Evolutionary conservation across 2,797 vertebrate genomes (phyloP), one percentile per base, ranked within the genome.

Genomic region (Trematomus bernacchii): DNA sequence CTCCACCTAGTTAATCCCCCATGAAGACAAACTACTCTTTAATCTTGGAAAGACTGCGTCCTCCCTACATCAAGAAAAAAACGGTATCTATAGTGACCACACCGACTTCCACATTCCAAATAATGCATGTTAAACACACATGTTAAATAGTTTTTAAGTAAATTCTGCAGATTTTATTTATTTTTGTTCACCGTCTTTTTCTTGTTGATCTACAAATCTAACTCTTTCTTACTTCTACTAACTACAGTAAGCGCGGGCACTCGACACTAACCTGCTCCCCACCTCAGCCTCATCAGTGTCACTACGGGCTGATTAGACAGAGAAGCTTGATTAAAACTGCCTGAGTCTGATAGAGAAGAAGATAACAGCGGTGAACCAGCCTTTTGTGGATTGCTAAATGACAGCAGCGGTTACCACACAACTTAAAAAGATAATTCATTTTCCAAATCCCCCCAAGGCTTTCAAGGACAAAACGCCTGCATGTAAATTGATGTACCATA

Each of bases 271-370:
- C 73, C 79, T 53, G 63, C 73, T 85, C 66, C 80, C 69, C 40
- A 72, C 69, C 73, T 79, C 70, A 27, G 70, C 73, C 73, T 81
- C 72, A 83, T 85, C 80, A 80, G 47, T 62, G 80, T 80, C 81
- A 82, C 59, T 44, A 50, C n/a, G 55, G 65, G 63, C 74, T 82
- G 88, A 88, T 86, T 82, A 85, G 77, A 84, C 69, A 44, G 62
- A 82, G 53, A 70, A 7, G 82, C 62, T 69, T 82, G 79, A 92
- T 92, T 91, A 89, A 89, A 90, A 73, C 62, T n/a, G 71, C 68
- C 60, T 21, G 15, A 43, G 21, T 71, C 64, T 57, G 79, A 85
- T 71, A 19, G 63, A 79, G 65, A 64, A 50, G 70, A 74, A 52
- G 75, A 85, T 85, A 87, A 64, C n/a, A 3, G 33, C 46, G 23